A percentile compares a stretch with the other conserved stretches of the same genome.
Evolutionary conservation across 1,140 invertebrate species (phyloP).

Genomic region (Drosophila albomicans): DNA sequence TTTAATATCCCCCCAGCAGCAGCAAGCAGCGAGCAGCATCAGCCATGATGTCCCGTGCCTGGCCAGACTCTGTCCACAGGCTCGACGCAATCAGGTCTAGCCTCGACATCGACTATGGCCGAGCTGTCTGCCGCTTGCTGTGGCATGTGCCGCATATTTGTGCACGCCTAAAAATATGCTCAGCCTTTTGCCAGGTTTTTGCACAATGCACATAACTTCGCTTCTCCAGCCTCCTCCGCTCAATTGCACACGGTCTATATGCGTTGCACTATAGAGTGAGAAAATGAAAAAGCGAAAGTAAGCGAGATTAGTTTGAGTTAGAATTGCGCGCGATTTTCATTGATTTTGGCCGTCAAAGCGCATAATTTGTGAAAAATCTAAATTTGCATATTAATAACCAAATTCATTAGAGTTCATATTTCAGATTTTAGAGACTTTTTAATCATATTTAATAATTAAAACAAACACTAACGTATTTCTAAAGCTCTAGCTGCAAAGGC

Average conservation of each 20-base stretch:
- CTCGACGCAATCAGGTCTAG: conserved; percentile 19
- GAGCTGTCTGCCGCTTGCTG: neutral
- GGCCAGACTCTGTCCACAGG: conserved; percentile 20
- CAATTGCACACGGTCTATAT: neutral
- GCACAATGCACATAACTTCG: conserved; percentile 24
- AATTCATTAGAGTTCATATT: too few relatives aligned
- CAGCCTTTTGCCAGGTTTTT: conserved; percentile 7
- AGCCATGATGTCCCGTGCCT: conserved; percentile 24
- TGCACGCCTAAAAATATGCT: conserved; percentile 37
- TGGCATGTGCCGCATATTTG: conserved; percentile 34
- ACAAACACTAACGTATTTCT: too few relatives aligned
- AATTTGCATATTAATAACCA: too few relatives aligned
- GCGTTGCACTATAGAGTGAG: neutral
- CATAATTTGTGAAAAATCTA: too few relatives aligned
- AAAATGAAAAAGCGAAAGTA: neutral
- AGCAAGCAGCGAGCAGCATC: neutral
- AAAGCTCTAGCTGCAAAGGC: too few relatives aligned
- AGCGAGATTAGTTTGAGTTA: neutral
- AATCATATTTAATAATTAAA: too few relatives aligned
- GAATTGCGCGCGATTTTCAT: too few relatives aligned
- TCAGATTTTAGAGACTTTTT: too few relatives aligned
- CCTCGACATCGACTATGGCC: neutral
- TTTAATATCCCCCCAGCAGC: conserved; percentile 70
- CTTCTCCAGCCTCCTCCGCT: neutral
- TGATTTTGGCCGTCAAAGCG: too few relatives aligned